phyloP scores from a whole-genome alignment of 2,113 vertebrate genomes.

The Odontesthes bonariensis region DNA sequence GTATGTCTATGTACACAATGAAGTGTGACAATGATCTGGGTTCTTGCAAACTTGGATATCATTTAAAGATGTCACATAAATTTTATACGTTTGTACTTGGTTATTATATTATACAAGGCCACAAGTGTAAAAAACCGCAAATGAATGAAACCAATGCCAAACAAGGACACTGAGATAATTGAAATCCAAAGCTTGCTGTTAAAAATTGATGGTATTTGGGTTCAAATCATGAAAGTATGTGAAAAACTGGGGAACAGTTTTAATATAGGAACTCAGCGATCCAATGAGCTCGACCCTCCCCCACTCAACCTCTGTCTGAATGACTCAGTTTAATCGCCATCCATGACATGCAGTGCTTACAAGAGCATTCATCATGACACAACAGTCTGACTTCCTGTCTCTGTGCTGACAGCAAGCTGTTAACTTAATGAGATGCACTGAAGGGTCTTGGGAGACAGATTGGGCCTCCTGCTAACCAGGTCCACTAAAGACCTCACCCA shows the following conservation, averaged over 20 bases:
- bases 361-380: slow-evolving; percentile 80
- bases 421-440: slow-evolving; percentile 83
- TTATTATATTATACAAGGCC: slow-evolving; percentile 5
- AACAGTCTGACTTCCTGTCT: slow-evolving; percentile 83
- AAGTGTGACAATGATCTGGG: background rate
- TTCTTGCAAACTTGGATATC: background rate
- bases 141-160: background rate
- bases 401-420: slow-evolving; percentile 83
- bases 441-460: slow-evolving; percentile 76
- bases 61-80: slow-evolving; percentile 1
- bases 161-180: slow-evolving; percentile 10
- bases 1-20: background rate
- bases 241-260: background rate
- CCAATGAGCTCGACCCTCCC: background rate
- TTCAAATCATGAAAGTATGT: background rate
- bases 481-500: slow-evolving; percentile 67
- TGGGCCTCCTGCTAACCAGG: slow-evolving; percentile 77
- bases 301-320: slow-evolving; percentile 14
- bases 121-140: slow-evolving; percentile 12
- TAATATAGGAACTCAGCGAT: slow-evolving; percentile 6
- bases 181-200: background rate
- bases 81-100: background rate
- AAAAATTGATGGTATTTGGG: background rate
- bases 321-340: slow-evolving; percentile 65
- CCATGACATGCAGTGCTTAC: slow-evolving; percentile 72